phyloP scores from a whole-genome alignment of 2,888 invertebrate genomes.

The Netelia inedita region DNA sequence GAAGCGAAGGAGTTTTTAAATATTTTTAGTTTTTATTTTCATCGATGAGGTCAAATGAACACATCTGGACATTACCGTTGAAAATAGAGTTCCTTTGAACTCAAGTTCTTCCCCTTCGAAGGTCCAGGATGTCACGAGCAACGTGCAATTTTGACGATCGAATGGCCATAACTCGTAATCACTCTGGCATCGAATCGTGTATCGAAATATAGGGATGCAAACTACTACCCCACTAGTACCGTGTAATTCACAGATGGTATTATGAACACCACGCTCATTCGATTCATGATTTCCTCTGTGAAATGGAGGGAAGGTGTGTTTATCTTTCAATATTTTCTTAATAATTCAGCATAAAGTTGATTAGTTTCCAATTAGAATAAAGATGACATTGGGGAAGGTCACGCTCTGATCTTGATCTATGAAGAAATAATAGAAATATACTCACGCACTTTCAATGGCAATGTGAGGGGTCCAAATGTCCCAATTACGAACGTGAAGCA shows the following conservation, averaged over 20 bases:
- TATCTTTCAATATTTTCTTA: background rate
- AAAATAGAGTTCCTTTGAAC: constrained; percentile 76
- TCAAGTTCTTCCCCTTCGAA: constrained; percentile 88
- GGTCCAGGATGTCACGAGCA: constrained; percentile 89
- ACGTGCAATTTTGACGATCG: constrained; percentile 88
- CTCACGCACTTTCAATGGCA: constrained; percentile 35
- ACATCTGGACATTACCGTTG: constrained; percentile 26
- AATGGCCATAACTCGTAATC: constrained; percentile 88
- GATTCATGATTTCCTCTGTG: constrained; percentile 22
- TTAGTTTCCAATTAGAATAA: too few relatives aligned
- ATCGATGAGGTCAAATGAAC: background rate
- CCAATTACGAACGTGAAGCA: background rate
- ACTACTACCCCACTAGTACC: background rate
- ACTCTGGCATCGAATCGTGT: constrained; percentile 87
- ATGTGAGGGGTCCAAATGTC: constrained; percentile 12
- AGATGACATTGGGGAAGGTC: too few relatives aligned
- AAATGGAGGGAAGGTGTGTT: background rate
- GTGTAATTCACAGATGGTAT: background rate
- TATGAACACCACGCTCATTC: background rate
- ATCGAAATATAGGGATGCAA: constrained; percentile 12
- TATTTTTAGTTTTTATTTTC: background rate
- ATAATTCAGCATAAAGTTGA: too few relatives aligned
- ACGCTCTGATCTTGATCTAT: too few relatives aligned
- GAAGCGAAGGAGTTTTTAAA: background rate
- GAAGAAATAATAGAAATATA: constrained; percentile 3